Percentiles rank a stretch among this genome's conserved stretches.
Conservation (phyloP, 2,797 vertebrate genomes). For the Rhinogobio ventralis region DNA sequence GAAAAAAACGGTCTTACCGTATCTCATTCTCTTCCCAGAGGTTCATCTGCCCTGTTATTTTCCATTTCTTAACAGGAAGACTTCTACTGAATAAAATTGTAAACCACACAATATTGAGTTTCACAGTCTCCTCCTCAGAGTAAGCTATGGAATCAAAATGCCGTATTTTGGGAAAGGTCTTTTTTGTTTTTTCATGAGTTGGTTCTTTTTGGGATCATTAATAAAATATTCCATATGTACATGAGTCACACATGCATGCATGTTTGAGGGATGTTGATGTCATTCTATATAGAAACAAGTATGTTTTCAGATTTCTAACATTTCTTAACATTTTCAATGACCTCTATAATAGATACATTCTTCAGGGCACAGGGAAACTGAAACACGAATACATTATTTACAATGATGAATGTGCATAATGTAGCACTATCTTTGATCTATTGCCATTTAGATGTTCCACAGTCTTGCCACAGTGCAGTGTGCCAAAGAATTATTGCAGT, state of each 20-base stretch:
- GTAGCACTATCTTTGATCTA: conserved; percentile 8
- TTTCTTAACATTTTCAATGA: neutral
- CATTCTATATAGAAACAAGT: neutral
- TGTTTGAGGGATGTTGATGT: neutral
- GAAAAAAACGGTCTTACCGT: conserved; percentile 56
- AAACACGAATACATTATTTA: neutral
- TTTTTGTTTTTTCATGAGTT: neutral
- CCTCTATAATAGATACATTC: neutral
- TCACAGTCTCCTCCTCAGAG: conserved; percentile 55
- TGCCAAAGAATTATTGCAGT: neutral
- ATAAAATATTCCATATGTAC: neutral
- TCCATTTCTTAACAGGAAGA: conserved; percentile 60
- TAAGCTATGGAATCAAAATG: conserved; percentile 29
- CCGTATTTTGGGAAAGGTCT: conserved; percentile 36
- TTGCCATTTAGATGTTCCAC: conserved; percentile 7
- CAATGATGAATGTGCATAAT: conserved; percentile 16
- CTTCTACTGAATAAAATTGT: conserved; percentile 48
- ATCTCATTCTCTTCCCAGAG: conserved; percentile 67
- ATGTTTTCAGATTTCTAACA: neutral
- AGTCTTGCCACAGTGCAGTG: neutral
- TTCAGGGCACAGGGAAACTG: neutral
- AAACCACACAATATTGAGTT: conserved; percentile 65
- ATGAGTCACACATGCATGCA: neutral
- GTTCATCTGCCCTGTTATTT: conserved; percentile 65
- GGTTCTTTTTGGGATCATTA: neutral